Conservation (phyloP, 2,888 invertebrate species). For the Hipparchia semele region DNA sequence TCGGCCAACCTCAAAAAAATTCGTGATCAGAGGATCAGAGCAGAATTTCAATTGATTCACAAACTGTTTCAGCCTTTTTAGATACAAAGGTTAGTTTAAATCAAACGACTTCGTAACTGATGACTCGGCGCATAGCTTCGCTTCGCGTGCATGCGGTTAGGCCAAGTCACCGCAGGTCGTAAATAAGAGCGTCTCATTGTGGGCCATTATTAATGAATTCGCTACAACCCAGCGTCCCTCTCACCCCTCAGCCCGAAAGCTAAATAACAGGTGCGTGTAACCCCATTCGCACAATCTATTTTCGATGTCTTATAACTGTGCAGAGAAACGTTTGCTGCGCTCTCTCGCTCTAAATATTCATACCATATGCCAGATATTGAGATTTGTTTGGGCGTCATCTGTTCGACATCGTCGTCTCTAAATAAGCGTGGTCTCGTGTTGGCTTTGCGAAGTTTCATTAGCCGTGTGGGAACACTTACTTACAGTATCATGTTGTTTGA, state of each 20-base stretch:
- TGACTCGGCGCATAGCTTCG: conserved; percentile 42
- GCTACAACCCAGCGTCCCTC: conserved; percentile 61
- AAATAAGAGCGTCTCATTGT: conserved; percentile 82
- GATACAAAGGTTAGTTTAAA: conserved; percentile 12
- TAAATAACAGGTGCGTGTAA: conserved; percentile 83
- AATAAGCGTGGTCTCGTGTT: conserved; percentile 72
- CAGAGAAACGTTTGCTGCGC: conserved; percentile 75
- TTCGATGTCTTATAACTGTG: conserved; percentile 81
- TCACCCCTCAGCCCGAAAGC: conserved; percentile 70
- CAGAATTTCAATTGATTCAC: conserved; percentile 12
- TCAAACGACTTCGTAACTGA: conserved; percentile 21
- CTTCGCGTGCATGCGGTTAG: conserved; percentile 61
- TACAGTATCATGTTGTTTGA: conserved; percentile 69
- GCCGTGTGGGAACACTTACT: conserved; percentile 71
- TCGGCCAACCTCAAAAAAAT: conserved; percentile 39
- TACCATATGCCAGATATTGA: conserved; percentile 80
- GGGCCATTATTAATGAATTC: conserved; percentile 82
- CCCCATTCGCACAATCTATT: conserved; percentile 83
- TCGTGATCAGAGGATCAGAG: conserved; percentile 28
- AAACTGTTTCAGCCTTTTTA: not conserved
- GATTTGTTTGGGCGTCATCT: conserved; percentile 82
- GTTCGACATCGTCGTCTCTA: conserved; percentile 72
- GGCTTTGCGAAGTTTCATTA: conserved; percentile 77
- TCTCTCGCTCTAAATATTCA: conserved; percentile 80
- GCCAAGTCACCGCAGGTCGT: conserved; percentile 73